Base-by-base conservation (phyloP, 2,113 vertebrate genomes). In the Mola mola region DNA sequence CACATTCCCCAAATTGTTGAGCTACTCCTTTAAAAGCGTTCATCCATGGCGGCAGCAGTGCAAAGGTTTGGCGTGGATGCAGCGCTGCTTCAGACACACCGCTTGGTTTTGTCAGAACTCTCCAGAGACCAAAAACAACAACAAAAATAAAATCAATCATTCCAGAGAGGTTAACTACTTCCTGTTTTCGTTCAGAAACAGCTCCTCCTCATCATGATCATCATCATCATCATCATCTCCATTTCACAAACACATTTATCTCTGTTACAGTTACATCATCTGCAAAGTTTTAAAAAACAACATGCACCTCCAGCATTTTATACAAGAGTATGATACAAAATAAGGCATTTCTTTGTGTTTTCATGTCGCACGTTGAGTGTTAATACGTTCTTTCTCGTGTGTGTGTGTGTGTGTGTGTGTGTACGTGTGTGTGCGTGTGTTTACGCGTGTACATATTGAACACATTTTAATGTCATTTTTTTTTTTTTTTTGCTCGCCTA, bases 241-340 rank as follows among this genome's bases (percentile, higher is more conserved):
- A 20, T 68, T 77, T 71, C 63, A 81, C 72, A 82, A 82, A 75
- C 78, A 69, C 56, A 59, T 79, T 71, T 80, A 56, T 66, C 60
- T 81, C 72, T 49, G 8, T 77, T 71, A 87, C 83, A 75, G 64
- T 90, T 87, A 88, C 80, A 83, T 81, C 63, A 60, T 81, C 79
- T 93, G 94, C 94, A 95, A 95, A 96, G 95, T 93, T 95, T 84
- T 77, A 90, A 96, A 90, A 96, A 96, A 94, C 93, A 77, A 93
- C 96, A 98, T 98, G 97, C 97, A 97, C 94, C 95, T 96, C 95
- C 96, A 97, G 95, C 96, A 98, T 96, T 84, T 95, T 96, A 97
- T 96, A 97, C 95, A 89, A 96, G 95, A 96, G 92, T 99, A 98
- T 96, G 92, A 98, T 98, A 99, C 96, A 99, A 99, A 98, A 96